Evolutionary conservation across 2,113 vertebrate genomes (phyloP).

Genomic region (Cololabis saira): DNA sequence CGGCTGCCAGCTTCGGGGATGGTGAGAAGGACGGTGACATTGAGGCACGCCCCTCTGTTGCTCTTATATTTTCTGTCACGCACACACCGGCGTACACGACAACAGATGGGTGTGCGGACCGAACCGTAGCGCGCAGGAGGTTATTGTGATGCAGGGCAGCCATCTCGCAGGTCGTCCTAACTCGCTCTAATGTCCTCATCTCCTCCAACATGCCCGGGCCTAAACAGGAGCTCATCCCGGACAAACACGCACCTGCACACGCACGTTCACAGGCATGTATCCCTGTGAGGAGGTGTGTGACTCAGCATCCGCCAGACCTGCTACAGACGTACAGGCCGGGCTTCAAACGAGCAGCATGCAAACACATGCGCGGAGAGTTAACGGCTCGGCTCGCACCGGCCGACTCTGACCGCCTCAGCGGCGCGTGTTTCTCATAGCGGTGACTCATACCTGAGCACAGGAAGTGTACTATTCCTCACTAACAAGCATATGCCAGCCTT

Average conservation of each 20-base stretch:
- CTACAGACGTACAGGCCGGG: conserved; percentile 69
- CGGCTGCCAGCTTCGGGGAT: conserved; percentile 45
- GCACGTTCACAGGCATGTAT: conserved; percentile 22
- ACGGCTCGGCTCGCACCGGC: conserved; percentile 51
- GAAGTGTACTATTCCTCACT: conserved; percentile 40
- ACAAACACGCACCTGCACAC: conserved; percentile 49
- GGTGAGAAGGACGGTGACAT: conserved; percentile 51
- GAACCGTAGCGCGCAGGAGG: conserved; percentile 10
- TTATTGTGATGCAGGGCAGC: conserved; percentile 68
- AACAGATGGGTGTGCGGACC: conserved; percentile 6
- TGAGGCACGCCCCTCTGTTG: conserved; percentile 26
- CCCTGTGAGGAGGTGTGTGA: conserved; percentile 71
- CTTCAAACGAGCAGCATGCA: conserved; percentile 54
- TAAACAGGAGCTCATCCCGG: conserved; percentile 71
- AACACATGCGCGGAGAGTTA: conserved; percentile 32
- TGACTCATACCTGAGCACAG: conserved; percentile 67
- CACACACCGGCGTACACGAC: background rate
- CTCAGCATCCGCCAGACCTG: conserved; percentile 75
- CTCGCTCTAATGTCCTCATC: conserved; percentile 66
- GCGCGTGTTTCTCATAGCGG: conserved; percentile 44
- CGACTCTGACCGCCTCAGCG: conserved; percentile 46
- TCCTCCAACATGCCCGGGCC: conserved; percentile 61
- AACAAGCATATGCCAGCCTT: conserved; percentile 52
- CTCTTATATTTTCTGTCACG: conserved; percentile 7
- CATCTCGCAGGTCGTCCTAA: conserved; percentile 68